Conservation (phyloP, 2,113 vertebrate genomes). For the Zosterops pallidus region DNA sequence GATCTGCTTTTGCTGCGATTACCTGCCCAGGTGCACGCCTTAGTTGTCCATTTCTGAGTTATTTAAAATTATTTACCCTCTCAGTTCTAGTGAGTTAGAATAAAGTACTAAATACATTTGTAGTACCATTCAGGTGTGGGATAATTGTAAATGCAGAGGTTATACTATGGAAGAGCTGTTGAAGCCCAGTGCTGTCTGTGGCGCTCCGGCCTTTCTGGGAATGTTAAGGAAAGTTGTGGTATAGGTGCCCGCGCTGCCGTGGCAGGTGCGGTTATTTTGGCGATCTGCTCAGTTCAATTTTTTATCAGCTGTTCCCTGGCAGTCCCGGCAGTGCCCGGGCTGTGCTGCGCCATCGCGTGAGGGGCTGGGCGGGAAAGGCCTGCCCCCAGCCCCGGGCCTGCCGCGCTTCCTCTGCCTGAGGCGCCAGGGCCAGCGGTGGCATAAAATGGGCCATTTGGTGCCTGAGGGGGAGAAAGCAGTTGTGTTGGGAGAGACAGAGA, state of each 20-base stretch:
- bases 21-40: not conserved
- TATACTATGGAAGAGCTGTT: not conserved
- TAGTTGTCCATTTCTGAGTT: not conserved
- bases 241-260: accelerated
- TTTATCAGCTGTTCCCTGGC: too few relatives aligned
- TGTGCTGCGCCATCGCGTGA: not conserved
- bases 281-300: too few relatives aligned
- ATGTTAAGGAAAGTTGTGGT: not conserved
- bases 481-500: not conserved
- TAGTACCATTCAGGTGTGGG: not conserved
- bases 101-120: not conserved
- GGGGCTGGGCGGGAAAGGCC: not conserved
- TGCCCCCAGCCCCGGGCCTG: accelerated
- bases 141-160: not conserved
- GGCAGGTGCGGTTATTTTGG: not conserved
- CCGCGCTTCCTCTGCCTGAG: not conserved
- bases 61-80: not conserved
- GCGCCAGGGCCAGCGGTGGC: accelerated
- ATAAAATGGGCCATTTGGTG: accelerated
- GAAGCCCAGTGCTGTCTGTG: not conserved
- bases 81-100: not conserved
- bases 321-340: accelerated
- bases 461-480: accelerated
- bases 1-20: not conserved
- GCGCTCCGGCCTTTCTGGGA: not conserved